Base-by-base conservation (phyloP, 1,140 invertebrate genomes). In the Pomacea maculata region DNA sequence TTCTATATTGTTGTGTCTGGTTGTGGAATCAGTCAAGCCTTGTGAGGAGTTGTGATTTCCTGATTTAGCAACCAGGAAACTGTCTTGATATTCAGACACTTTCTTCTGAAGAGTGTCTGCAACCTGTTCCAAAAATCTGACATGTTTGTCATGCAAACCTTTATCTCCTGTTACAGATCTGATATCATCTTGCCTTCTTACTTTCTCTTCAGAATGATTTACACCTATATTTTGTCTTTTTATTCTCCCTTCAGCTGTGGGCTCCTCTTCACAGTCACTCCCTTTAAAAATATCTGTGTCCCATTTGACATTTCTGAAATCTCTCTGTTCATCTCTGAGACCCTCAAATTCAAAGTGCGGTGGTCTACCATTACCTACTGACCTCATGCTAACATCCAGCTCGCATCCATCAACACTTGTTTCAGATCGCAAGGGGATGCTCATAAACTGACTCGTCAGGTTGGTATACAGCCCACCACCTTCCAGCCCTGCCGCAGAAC, bases 361-460 rank as follows among this genome's bases (percentile, higher is more conserved):
- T 15, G 29, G 17, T 45, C 25, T 10, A 11, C 71, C n/a, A 21
- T n/a, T 29, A 17, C 17, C 6, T 14, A 57, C 21, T 5, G 54
- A 57, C 54, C 25, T 17, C 73, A 75, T 34, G 68, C 80, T 83
- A 19, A 78, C 68, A 54, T 82, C 83, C 19, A 84, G 65, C 25
- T 81, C 78, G 34, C 80, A 72, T 55, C 83, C 70, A 21, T 83
- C 80, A 11, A 75, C 34, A 29, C 75, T 65, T 17, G 52, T 19
- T 83, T 85, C 80, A 71, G 83, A 78, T 75, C 78, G 81, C 52
- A 84, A 78, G 21, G 85, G 83, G 19, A 85, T 54, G 15, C 79
- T 80, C 63, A 83, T 77, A 78, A 85, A 83, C 80, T 86, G 84
- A 77, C 80, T 82, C 55, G 86, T 86, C 61, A 86, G 72, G 79